Conservation (phyloP, 2,888 invertebrate species). For the Thymelicus acteon region DNA sequence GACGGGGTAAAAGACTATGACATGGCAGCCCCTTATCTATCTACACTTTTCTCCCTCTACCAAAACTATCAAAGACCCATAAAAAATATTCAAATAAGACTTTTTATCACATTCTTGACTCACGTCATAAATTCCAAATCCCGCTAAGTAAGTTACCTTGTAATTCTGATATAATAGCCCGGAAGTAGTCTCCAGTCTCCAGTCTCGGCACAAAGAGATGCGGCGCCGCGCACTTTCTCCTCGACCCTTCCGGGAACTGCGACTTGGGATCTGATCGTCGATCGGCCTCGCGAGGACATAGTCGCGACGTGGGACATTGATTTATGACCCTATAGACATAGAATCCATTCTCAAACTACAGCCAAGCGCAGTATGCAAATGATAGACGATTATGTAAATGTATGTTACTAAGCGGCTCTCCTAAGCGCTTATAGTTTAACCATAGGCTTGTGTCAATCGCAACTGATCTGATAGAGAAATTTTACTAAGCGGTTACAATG, state of each 20-base stretch:
- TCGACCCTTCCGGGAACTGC: conserved; percentile 68
- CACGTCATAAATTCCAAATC: conserved; percentile 7
- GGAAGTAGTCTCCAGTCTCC: conserved; percentile 44
- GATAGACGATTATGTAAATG: conserved; percentile 1
- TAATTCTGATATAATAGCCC: conserved; percentile 20
- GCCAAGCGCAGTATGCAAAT: neutral
- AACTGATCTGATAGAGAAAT: neutral
- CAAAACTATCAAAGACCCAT: neutral
- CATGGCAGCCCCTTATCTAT: too few relatives aligned
- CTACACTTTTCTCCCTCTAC: too few relatives aligned
- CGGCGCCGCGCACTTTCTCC: conserved; percentile 70
- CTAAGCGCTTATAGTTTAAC: conserved; percentile 1
- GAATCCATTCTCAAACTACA: conserved; percentile 1
- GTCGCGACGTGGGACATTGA: neutral
- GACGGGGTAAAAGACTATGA: too few relatives aligned
- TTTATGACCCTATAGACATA: neutral
- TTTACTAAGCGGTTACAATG: neutral
- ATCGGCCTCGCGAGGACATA: neutral
- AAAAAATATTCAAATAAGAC: neutral
- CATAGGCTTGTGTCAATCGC: neutral
- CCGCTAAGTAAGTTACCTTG: conserved; percentile 25
- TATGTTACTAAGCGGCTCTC: neutral
- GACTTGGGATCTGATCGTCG: conserved; percentile 10
- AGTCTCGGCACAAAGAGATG: conserved; percentile 57
- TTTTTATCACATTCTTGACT: neutral